phyloP scores from a whole-genome alignment of 2,888 invertebrate genomes.

The Drosophila cyrtoloma region DNA sequence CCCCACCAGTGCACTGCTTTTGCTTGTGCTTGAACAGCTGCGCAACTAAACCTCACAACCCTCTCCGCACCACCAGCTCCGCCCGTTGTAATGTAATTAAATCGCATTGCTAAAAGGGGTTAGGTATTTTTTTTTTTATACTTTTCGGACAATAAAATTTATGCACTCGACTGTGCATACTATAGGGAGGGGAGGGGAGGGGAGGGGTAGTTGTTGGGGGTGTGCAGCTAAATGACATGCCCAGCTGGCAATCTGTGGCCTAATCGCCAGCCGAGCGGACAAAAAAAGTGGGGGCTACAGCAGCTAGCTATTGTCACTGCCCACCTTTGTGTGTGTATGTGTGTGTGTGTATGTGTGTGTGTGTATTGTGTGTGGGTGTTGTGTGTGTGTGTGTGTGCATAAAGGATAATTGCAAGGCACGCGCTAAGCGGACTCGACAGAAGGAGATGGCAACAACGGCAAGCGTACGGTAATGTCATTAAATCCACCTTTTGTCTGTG shows the following conservation, averaged over 20 bases:
- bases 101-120: conserved; percentile 64
- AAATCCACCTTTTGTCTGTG: conserved; percentile 52
- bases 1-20: not conserved
- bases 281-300: not conserved
- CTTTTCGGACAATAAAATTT: conserved; percentile 72
- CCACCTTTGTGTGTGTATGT: conserved; percentile 32
- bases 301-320: conserved; percentile 40
- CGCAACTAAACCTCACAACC: not conserved
- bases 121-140: conserved; percentile 22
- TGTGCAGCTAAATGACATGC: conserved; percentile 63
- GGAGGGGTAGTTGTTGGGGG: not conserved
- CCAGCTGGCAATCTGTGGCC: conserved; percentile 71
- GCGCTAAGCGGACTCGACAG: conserved; percentile 10
- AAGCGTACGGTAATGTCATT: conserved; percentile 63
- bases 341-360: not conserved
- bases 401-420: conserved; percentile 67
- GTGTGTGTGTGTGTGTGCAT: conserved; percentile 33
- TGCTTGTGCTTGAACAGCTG: conserved; percentile 7
- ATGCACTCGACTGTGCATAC: conserved; percentile 60
- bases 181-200: not conserved
- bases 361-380: conserved; percentile 19
- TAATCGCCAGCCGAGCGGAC: conserved; percentile 53
- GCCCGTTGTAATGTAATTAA: conserved; percentile 69
- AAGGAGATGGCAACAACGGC: conserved; percentile 20
- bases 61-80: not conserved